A percentile compares a stretch with the other conserved stretches of the same genome.
phyloP scores from a whole-genome alignment of 35 echinoderm and acorn worm species.

The Heliocidaris erythrogramma region DNA sequence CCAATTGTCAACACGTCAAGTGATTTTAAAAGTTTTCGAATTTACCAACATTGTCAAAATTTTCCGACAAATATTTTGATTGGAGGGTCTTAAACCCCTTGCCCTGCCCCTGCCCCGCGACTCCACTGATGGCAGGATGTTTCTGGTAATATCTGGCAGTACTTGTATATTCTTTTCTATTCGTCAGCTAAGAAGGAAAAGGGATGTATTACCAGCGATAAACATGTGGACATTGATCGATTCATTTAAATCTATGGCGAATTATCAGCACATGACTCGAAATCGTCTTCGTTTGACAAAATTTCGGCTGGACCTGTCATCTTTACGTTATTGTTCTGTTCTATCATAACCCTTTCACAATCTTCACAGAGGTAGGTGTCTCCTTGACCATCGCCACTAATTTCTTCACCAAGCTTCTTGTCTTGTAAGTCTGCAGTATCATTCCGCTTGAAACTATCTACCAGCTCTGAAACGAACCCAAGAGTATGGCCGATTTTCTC shows the following conservation, averaged over 20 bases:
- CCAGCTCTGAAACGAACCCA: neutral
- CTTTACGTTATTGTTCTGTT: neutral
- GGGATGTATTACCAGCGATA: too few relatives aligned
- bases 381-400: neutral
- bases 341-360: neutral
- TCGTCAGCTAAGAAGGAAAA: too few relatives aligned
- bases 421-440: neutral
- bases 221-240: too few relatives aligned
- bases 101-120: too few relatives aligned
- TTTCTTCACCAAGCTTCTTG: neutral
- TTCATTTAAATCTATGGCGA: neutral
- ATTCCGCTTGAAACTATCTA: neutral
- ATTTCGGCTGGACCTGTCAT: neutral
- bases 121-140: too few relatives aligned
- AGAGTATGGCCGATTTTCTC: neutral
- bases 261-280: constrained; percentile 24
- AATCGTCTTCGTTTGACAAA: constrained; percentile 28
- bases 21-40: too few relatives aligned
- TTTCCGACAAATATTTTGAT: too few relatives aligned
- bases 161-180: too few relatives aligned
- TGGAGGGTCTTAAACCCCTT: too few relatives aligned
- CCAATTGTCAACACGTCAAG: too few relatives aligned
- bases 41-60: too few relatives aligned
- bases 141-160: too few relatives aligned
- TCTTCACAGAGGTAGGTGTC: constrained; percentile 29